These are phyloP conservation scores for Escarpia spicata DNA, from an alignment of 2,888 invertebrate species.

Conservation along the genomic window DNA sequence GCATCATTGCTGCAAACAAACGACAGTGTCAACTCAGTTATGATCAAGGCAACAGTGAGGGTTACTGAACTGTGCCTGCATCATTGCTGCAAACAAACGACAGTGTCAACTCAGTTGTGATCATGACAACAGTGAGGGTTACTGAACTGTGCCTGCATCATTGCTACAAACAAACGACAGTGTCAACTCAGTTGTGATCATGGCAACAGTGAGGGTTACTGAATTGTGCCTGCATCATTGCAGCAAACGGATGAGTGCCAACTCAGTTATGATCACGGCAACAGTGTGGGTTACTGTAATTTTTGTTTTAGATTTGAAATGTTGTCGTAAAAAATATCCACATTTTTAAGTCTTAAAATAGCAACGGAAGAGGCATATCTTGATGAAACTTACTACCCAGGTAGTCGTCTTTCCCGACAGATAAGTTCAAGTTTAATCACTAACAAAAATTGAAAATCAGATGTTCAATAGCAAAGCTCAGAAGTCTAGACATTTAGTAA, in stretches of 20 bases:
- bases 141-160: slow-evolving; percentile 77
- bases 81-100: slow-evolving; percentile 74
- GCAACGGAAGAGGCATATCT: no score
- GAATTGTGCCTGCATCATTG: slow-evolving; percentile 81
- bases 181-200: no score
- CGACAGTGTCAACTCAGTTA: background rate
- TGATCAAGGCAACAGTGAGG: slow-evolving; percentile 73
- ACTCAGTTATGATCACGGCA: no score
- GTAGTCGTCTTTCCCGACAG: no score
- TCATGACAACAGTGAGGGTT: slow-evolving; percentile 75
- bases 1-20: slow-evolving; percentile 78
- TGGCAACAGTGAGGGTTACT: slow-evolving; percentile 75
- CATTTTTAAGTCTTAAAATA: no score
- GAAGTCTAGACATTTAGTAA: no score
- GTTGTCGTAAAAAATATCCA: no score
- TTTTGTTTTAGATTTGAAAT: no score
- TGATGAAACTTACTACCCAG: no score
- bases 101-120: background rate
- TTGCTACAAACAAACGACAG: slow-evolving; percentile 71
- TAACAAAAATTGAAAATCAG: no score
- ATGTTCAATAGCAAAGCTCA: no score
- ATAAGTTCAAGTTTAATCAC: no score
- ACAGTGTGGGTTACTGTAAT: slow-evolving; percentile 74
- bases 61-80: slow-evolving; percentile 76
- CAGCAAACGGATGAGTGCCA: slow-evolving; percentile 67